Evolutionary conservation across 2,888 invertebrate genomes (phyloP), one percentile per base, ranked within the genome.

Genomic region (Pachymerium ferrugineum): DNA sequence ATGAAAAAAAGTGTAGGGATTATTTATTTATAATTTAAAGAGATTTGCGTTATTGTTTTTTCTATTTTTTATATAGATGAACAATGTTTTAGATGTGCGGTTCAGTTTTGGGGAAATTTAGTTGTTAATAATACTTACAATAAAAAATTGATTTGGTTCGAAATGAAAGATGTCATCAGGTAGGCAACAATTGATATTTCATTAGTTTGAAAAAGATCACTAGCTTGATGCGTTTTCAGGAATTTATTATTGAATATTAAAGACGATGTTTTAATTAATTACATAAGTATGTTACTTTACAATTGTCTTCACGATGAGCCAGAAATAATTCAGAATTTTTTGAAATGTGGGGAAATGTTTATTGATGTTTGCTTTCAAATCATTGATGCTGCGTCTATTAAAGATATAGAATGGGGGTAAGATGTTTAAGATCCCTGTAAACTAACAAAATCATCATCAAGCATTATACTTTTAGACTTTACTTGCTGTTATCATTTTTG

Each of bases 101-200:
- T 87, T 73, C 87, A 88, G 79, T 86, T 87, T 12, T 78, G 87
- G 74, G 86, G 87, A 31, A 88, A 88, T 78, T 79, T 87, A 75
- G 85, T 86, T 8, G 86, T 87, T 0, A 85, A 85, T 75, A 87
- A 87, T 80, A 83, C 84, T 0, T 83, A 83, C 74, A 86, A 85
- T 77, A 85, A 86, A 80, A 83, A 83, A 6, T 85, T 85, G 79
- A 84, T 87, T 76, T 86, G 86, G 85, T 83, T 25, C n/a, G 16
- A 72, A 54, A 5, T 72, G 29, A 29, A 19, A 19, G 6, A 28
- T 5, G 5, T 25, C 14, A 47, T 72, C 47, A 31, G 31, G 72
- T 72, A 72, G n/a, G n/a, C n/a, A n/a, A n/a, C n/a, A n/a, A n/a
- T n/a, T n/a, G n/a, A 54, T n/a, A 28, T 54, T 30, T n/a, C 1